A percentile compares a stretch with the other conserved stretches of the same genome.
These are phyloP conservation scores for Ammodytes marinus DNA, from an alignment of 2,113 vertebrate genomes.

Conservation along the genomic window DNA sequence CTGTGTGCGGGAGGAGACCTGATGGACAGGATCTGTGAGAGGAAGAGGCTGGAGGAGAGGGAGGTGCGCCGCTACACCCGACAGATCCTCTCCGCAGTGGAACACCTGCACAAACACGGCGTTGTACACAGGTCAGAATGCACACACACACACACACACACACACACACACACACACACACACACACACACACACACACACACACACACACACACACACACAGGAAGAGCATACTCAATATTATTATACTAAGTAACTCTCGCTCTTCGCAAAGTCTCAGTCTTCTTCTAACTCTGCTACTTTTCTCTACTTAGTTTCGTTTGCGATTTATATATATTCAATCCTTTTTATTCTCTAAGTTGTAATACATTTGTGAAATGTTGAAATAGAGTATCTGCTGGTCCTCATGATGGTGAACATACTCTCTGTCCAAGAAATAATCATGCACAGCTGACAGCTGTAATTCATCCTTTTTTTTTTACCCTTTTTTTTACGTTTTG, in stretches of 20 bases:
- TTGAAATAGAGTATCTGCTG: no score
- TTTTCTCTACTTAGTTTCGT: background rate
- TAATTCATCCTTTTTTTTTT: no score
- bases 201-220: background rate
- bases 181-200: conserved; percentile 7
- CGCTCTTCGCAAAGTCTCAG: background rate
- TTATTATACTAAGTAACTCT: background rate
- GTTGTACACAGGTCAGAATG: conserved; percentile 86
- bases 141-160: background rate
- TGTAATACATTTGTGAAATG: no score
- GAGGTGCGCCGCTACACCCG: conserved; percentile 87
- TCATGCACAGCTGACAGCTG: no score
- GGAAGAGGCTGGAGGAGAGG: conserved; percentile 86
- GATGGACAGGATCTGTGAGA: conserved; percentile 89
- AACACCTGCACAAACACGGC: conserved; percentile 85
- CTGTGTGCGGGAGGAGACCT: conserved; percentile 88
- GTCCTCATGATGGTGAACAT: no score
- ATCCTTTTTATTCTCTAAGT: no score
- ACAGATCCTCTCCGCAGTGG: conserved; percentile 88
- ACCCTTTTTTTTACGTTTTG: no score
- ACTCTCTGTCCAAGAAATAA: no score
- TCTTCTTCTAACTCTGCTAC: background rate
- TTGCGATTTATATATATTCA: background rate
- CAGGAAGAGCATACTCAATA: no score
- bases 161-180: conserved; percentile 5